Evolutionary conservation across 2,113 vertebrate species (phyloP).

Genomic region (Sciurus niger): DNA sequence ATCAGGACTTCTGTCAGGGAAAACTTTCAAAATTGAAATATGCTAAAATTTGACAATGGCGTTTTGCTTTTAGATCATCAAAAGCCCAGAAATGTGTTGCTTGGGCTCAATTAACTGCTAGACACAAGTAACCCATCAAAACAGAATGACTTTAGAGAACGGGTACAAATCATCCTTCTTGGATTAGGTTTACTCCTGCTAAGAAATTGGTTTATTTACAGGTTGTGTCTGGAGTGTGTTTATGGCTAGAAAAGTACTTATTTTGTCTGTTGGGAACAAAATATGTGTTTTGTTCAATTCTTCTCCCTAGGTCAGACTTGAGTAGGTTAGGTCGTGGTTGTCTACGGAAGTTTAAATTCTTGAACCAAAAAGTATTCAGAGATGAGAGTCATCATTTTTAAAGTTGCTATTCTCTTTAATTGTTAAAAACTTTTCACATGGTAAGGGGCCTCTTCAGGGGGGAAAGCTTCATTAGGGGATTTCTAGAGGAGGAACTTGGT

Average conservation of each 20-base stretch:
- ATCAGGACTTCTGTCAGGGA: slow-evolving; percentile 69
- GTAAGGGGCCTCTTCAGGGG: slow-evolving; percentile 80
- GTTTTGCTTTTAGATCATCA: slow-evolving; percentile 82
- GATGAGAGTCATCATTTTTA: slow-evolving; percentile 87
- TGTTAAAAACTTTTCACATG: slow-evolving; percentile 88
- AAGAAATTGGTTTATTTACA: neutral
- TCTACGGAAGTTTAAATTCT: slow-evolving; percentile 90
- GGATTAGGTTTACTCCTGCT: neutral
- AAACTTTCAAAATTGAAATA: slow-evolving; percentile 79
- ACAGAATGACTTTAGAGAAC: slow-evolving; percentile 56
- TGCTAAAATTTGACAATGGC: slow-evolving; percentile 76
- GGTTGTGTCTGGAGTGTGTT: slow-evolving; percentile 76
- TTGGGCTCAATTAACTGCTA: slow-evolving; percentile 65
- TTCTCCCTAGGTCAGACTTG: slow-evolving; percentile 87
- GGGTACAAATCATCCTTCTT: slow-evolving; percentile 34
- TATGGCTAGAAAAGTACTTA: slow-evolving; percentile 66
- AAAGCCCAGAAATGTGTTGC: slow-evolving; percentile 72
- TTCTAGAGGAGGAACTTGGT: slow-evolving; percentile 80
- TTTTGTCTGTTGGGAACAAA: slow-evolving; percentile 77
- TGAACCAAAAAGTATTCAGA: slow-evolving; percentile 90
- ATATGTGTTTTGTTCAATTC: slow-evolving; percentile 86
- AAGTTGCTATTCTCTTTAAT: slow-evolving; percentile 5
- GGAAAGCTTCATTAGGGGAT: slow-evolving; percentile 79
- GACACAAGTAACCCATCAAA: slow-evolving; percentile 75
- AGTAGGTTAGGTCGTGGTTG: slow-evolving; percentile 88